A percentile compares a stretch with the other conserved stretches of the same genome.
Evolutionary conservation across 2,797 vertebrate species (phyloP).

Genomic region (Helicolenus hilgendorfi): DNA sequence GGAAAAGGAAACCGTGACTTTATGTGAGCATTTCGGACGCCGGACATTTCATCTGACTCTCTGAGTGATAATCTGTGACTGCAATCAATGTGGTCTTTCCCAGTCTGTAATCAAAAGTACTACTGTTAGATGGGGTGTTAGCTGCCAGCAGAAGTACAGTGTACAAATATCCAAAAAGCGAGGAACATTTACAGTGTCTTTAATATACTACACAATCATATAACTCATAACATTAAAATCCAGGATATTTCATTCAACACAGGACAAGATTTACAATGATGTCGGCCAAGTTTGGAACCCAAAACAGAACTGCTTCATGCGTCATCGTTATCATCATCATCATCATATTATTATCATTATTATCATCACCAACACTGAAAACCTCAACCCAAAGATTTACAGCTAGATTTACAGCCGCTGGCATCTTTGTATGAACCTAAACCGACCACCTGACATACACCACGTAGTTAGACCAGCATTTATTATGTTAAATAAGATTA

Average conservation of each 20-base stretch:
- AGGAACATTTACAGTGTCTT: conserved; percentile 29
- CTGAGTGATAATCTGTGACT: neutral
- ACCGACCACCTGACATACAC: too few relatives aligned
- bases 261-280: conserved; percentile 6
- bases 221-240: conserved; percentile 41
- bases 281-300: neutral
- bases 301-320: neutral
- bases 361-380: conserved; percentile 5
- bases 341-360: neutral
- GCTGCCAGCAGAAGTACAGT: neutral
- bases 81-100: neutral
- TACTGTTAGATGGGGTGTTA: neutral
- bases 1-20: neutral
- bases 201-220: conserved; percentile 39
- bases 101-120: neutral
- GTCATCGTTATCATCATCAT: neutral
- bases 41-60: neutral
- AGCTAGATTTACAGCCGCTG: too few relatives aligned
- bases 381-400: conserved; percentile 9
- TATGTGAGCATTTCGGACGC: neutral
- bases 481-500: too few relatives aligned
- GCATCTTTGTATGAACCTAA: too few relatives aligned
- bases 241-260: conserved; percentile 11
- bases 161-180: neutral
- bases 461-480: too few relatives aligned